phyloP scores from a whole-genome alignment of 1,140 invertebrate species.

The Microplitis demolitor region DNA sequence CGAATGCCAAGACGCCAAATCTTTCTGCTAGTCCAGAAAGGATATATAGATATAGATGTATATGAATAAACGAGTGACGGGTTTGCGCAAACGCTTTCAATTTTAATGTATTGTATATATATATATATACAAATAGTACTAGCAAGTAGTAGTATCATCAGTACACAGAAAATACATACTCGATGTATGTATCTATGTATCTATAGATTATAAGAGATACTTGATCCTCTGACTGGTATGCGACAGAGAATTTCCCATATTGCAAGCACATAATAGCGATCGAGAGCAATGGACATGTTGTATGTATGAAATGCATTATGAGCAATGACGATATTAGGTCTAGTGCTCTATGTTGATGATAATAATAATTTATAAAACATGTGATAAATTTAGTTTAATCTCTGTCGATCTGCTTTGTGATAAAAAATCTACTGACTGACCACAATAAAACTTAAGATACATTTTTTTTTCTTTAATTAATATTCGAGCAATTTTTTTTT shows the following conservation, averaged over 20 bases:
- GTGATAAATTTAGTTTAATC: too few species aligned
- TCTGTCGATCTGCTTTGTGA: too few species aligned
- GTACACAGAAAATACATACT: too few species aligned
- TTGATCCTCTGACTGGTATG: background rate
- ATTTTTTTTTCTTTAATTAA: too few species aligned
- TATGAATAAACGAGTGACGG: background rate
- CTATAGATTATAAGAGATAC: background rate
- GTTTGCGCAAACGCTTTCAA: background rate
- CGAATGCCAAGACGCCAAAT: slow-evolving; percentile 36
- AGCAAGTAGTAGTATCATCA: too few species aligned
- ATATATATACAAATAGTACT: too few species aligned
- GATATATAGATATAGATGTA: slow-evolving; percentile 4
- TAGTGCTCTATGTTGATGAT: too few species aligned
- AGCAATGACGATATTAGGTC: background rate
- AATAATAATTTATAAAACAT: too few species aligned
- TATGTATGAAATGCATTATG: background rate
- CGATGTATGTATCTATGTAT: background rate
- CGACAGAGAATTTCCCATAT: background rate
- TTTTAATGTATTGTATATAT: background rate
- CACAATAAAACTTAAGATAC: too few species aligned
- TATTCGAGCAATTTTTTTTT: too few species aligned
- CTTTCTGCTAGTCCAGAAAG: background rate
- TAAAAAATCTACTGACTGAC: too few species aligned
- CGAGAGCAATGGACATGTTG: background rate
- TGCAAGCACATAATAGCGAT: background rate